Conservation (phyloP, 2,888 invertebrate genomes). For the Synergus gifuensis region DNA sequence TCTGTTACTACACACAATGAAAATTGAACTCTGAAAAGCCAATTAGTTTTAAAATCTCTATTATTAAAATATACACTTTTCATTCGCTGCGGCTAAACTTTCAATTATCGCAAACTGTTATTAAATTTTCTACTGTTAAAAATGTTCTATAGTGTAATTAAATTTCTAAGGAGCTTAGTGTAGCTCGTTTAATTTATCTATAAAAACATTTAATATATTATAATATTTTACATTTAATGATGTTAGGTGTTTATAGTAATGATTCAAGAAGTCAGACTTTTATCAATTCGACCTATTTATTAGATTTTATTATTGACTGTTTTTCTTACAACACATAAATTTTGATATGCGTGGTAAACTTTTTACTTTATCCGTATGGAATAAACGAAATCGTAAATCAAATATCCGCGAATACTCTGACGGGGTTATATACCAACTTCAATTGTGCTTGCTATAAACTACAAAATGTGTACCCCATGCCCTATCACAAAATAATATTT, state of each 20-base stretch:
- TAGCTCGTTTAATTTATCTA: too few species aligned
- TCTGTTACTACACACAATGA: neutral
- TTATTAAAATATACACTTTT: neutral
- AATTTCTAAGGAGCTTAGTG: too few species aligned
- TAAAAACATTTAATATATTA: too few species aligned
- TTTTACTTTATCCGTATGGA: neutral
- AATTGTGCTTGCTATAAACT: slow-evolving; percentile 29
- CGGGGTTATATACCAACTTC: neutral
- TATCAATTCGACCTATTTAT: neutral
- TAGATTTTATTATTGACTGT: neutral
- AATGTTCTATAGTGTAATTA: too few species aligned
- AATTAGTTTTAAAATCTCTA: neutral
- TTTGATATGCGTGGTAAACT: neutral
- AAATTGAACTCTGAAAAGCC: neutral
- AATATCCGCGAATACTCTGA: neutral
- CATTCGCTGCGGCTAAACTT: neutral
- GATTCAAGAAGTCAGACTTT: neutral
- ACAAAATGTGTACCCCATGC: neutral
- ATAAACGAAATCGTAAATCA: slow-evolving; percentile 24
- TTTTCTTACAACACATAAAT: neutral
- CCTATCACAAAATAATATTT: slow-evolving; percentile 9
- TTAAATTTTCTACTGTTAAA: too few species aligned
- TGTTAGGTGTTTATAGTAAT: neutral
- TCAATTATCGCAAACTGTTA: neutral
- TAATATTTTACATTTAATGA: neutral